Conservation (phyloP, 2,888 invertebrate genomes). For the Apamea anceps region DNA sequence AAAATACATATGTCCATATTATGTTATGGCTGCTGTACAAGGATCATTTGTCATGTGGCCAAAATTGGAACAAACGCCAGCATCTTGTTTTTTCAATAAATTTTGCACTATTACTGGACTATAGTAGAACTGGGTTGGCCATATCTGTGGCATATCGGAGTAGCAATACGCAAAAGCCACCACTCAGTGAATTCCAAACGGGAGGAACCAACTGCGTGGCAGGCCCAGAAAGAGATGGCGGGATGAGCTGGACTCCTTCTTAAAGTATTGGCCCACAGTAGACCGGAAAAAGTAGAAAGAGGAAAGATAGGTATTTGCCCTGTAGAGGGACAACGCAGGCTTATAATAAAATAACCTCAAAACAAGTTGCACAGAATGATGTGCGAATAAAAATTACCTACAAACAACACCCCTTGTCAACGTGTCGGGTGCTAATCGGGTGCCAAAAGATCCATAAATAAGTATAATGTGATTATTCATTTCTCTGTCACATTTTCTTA, state of each 20-base stretch:
- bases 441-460: background rate
- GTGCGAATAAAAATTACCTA: background rate
- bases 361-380: background rate
- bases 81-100: background rate
- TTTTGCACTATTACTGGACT: background rate
- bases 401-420: background rate
- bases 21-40: background rate
- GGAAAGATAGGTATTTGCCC: background rate
- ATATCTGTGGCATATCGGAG: background rate
- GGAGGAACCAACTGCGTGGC: background rate
- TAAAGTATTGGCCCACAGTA: background rate
- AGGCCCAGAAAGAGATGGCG: background rate
- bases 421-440: no score
- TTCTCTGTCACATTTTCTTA: background rate
- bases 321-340: no score
- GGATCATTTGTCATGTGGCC: background rate
- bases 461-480: background rate
- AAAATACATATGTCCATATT: background rate
- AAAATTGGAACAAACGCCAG: background rate
- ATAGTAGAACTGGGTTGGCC: background rate
- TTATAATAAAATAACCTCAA: no score
- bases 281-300: background rate
- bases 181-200: background rate
- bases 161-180: no score
- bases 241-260: background rate